These are phyloP conservation scores for Phlogophora meticulosa DNA, from an alignment of 2,888 invertebrate genomes.

Conservation along the genomic window DNA sequence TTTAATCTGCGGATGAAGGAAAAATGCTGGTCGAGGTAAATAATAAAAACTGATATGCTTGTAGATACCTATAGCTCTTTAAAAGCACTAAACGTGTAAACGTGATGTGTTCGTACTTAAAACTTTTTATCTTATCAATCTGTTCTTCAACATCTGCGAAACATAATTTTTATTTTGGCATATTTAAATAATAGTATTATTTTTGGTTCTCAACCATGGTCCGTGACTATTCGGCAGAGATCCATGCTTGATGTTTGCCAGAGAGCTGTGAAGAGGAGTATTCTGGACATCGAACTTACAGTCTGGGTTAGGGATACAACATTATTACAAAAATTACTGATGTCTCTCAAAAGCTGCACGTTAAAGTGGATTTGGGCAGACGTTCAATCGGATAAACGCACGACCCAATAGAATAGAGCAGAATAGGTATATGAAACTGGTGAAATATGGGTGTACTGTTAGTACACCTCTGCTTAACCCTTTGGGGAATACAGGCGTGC, in stretches of 20 bases:
- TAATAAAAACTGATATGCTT: conserved; percentile 40
- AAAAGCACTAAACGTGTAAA: conserved; percentile 47
- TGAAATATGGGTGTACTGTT: too few relatives aligned
- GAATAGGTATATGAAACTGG: too few relatives aligned
- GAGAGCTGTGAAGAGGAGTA: too few relatives aligned
- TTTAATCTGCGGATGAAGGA: conserved; percentile 34
- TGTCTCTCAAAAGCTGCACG: too few relatives aligned
- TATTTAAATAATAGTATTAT: background rate
- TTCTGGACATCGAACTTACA: too few relatives aligned
- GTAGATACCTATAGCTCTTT: conserved; percentile 47
- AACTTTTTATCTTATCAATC: conserved; percentile 47
- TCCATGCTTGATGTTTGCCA: background rate
- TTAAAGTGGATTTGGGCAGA: too few relatives aligned
- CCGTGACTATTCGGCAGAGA: background rate
- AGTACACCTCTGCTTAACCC: too few relatives aligned
- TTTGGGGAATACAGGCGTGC: too few relatives aligned
- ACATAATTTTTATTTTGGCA: conserved; percentile 16
- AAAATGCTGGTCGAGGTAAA: conserved; percentile 37
- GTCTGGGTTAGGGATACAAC: too few relatives aligned
- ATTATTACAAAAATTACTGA: too few relatives aligned
- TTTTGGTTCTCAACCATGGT: background rate
- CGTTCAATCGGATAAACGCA: too few relatives aligned
- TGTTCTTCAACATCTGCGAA: conserved; percentile 25
- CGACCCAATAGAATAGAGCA: too few relatives aligned
- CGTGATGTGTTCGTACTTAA: conserved; percentile 54